These are phyloP conservation scores for Andrena minutula DNA, from an alignment of 2,888 invertebrate species.

Conservation along the genomic window DNA sequence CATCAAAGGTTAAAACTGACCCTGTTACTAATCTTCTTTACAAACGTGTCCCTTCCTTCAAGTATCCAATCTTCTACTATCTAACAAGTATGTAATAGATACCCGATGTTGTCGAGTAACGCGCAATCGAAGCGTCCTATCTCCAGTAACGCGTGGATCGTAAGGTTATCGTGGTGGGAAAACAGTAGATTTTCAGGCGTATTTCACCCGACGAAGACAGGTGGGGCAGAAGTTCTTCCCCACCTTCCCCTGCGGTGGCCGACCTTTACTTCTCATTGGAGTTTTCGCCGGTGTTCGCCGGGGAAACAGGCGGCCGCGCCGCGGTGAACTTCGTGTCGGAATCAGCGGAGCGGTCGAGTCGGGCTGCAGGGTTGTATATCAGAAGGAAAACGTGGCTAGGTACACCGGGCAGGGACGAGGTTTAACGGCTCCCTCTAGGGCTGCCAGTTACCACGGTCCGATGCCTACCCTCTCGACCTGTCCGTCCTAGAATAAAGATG, in stretches of 20 bases:
- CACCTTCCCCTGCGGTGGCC: constrained; percentile 5
- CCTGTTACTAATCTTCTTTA: no score
- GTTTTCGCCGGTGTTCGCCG: constrained; percentile 67
- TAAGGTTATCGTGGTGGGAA: constrained; percentile 46
- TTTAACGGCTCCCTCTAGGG: constrained; percentile 84
- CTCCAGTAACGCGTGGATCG: constrained; percentile 4
- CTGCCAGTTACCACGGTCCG: constrained; percentile 84
- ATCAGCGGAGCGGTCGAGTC: constrained; percentile 75
- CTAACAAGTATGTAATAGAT: no score
- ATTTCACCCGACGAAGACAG: constrained; percentile 64
- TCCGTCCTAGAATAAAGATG: constrained; percentile 84
- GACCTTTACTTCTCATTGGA: constrained; percentile 71
- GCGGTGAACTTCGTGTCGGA: constrained; percentile 72
- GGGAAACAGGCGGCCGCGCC: constrained; percentile 56
- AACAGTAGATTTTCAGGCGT: constrained; percentile 55
- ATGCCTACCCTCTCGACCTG: constrained; percentile 84
- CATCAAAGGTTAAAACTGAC: no score
- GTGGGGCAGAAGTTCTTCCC: constrained; percentile 37
- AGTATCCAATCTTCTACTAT: no score
- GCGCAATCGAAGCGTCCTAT: background rate
- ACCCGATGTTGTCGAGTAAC: no score
- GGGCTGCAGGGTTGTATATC: constrained; percentile 79
- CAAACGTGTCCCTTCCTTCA: no score
- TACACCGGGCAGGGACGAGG: constrained; percentile 79
- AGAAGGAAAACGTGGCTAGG: constrained; percentile 76